Evolutionary conservation across 1,140 invertebrate genomes (phyloP).

Genomic region (Acyrthosiphon pisum): DNA sequence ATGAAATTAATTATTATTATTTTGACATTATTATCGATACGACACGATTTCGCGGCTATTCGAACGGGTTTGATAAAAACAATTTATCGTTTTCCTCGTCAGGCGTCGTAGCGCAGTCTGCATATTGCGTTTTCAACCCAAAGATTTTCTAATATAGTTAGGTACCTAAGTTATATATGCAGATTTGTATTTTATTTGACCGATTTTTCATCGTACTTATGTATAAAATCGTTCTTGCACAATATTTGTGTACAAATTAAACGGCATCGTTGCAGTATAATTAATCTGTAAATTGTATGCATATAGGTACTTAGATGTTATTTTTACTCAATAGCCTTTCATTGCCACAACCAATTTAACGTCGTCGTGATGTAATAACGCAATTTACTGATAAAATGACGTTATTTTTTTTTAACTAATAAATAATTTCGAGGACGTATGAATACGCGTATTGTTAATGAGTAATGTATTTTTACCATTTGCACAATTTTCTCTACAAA

Average conservation of each 20-base stretch:
- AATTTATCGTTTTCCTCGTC: no score
- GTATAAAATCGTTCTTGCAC: not conserved
- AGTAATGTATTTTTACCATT: not conserved
- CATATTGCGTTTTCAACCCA: no score
- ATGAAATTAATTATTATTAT: no score
- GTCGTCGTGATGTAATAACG: not conserved
- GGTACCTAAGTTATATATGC: no score
- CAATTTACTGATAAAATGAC: not conserved
- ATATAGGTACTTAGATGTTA: not conserved
- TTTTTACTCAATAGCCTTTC: conserved; percentile 15
- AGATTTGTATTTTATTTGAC: not conserved
- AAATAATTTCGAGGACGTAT: conserved; percentile 21
- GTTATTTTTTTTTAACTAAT: not conserved
- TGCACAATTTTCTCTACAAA: not conserved
- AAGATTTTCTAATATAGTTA: no score
- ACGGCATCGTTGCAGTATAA: not conserved
- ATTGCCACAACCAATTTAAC: not conserved
- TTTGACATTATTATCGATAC: no score
- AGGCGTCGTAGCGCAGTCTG: no score
- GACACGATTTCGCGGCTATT: no score
- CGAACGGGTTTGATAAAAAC: no score
- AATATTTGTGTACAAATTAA: not conserved
- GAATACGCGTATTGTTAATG: not conserved
- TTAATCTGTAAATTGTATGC: not conserved
- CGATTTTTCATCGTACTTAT: not conserved